Evolutionary conservation across 1,140 invertebrate species (phyloP), one percentile per base, ranked within the genome.

Genomic region (Eciton burchellii): DNA sequence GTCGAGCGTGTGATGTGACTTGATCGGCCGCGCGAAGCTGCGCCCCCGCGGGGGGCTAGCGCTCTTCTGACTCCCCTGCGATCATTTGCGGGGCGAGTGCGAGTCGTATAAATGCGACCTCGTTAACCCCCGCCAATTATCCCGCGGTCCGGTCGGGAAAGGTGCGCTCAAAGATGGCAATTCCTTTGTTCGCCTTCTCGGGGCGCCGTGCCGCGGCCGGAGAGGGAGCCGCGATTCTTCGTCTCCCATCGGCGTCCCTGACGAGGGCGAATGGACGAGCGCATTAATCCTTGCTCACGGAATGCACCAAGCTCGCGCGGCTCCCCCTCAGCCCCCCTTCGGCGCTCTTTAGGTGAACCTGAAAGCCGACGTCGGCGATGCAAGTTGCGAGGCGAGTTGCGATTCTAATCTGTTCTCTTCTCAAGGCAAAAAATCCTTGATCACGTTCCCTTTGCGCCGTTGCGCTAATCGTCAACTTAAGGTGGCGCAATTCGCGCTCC

Each of bases 171-270:
- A 77, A 77, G 65, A 66, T 72, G 43, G 52, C n/a, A 14, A 19
- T 26, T 47, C 35, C 56, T 76, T 49, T 65, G 52, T 16, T 56
- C 35, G 52, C 49, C 4, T 49, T 47, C 45, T 65, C 65, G 54
- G 60, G 68, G 24, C 26, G 66, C 6, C 60, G 62, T 73, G 24
- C 62, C n/a, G 19, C 24, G 29, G 74, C 19, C 74, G 41, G 43
- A 84, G 84, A 56, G 81, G 84, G 84, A 84, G 87, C 57, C 70
- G 43, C 82, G 62, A 87, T 88, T 88, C 70, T 77, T 82, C 45
- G 57, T 81, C 49, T 87, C 6, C 84, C 68, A 87, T 77, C 85
- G 79, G 54, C 66, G 41, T 68, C 62, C 16, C 43, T 49, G 85
- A 71, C 52, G 85, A 83, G 77, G 68, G 65, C 19, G 54, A 54